Percentiles rank a stretch among this genome's conserved stretches.
Evolutionary conservation across 2,113 vertebrate genomes (phyloP).

Genomic region (Noctilio leporinus): DNA sequence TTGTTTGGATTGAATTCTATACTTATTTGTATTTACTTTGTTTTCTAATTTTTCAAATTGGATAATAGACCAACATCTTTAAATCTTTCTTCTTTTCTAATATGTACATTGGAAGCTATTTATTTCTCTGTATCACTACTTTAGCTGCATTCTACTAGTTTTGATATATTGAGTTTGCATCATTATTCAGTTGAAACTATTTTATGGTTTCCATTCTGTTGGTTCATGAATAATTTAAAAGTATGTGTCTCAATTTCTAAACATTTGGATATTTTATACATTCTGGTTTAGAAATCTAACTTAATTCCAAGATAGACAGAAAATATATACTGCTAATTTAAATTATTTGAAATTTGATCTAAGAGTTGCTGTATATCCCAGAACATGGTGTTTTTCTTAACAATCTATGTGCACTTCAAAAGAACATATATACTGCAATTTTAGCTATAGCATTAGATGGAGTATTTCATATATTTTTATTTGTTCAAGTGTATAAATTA

Average conservation of each 20-base stretch:
- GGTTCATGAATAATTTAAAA: background rate
- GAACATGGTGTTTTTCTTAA: background rate
- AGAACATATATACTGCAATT: background rate
- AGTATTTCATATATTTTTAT: background rate
- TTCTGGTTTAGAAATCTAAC: background rate
- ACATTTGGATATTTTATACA: background rate
- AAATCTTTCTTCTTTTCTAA: background rate
- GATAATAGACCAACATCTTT: background rate
- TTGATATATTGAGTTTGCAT: background rate
- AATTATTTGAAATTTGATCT: background rate
- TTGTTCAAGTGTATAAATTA: background rate
- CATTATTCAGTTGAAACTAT: background rate
- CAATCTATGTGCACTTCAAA: background rate
- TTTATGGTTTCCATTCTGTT: background rate
- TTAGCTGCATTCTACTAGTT: background rate
- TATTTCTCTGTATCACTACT: background rate
- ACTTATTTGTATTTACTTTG: background rate
- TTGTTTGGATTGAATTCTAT: background rate
- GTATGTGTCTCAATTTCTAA: background rate
- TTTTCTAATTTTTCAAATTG: background rate
- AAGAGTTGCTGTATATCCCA: background rate
- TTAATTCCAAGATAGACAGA: background rate
- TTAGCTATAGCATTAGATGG: background rate
- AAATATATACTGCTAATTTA: background rate
- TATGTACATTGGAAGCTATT: background rate